These are phyloP conservation scores for Globodera ellingtonae DNA, from an alignment of 1,140 invertebrate species.

Conservation along the genomic window DNA sequence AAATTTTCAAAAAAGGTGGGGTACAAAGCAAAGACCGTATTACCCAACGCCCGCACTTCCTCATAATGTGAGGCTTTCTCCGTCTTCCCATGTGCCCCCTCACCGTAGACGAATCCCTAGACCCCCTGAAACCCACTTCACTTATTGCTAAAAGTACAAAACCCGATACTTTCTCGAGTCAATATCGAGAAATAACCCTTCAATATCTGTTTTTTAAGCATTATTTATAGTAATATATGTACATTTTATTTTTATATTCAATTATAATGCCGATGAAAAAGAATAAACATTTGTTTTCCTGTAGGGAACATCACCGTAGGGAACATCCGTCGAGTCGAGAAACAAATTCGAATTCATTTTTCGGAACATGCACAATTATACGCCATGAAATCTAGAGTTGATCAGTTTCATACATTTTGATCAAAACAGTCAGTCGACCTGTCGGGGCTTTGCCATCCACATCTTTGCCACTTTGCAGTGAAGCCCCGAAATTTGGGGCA, in stretches of 20 bases:
- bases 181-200: too few species aligned
- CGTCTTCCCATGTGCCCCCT: constrained; percentile 43
- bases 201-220: too few species aligned
- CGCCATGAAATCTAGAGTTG: constrained; percentile 1
- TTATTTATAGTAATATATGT: too few species aligned
- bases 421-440: not conserved
- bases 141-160: constrained; percentile 24
- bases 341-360: not conserved
- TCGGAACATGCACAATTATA: not conserved
- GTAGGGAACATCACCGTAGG: not conserved
- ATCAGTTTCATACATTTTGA: not conserved
- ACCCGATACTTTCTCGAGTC: constrained; percentile 13
- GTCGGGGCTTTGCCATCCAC: constrained; percentile 36
- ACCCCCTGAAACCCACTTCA: constrained; percentile 44
- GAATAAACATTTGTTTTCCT: too few species aligned
- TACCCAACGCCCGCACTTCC: constrained; percentile 22
- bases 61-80: constrained; percentile 46
- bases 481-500: constrained; percentile 41
- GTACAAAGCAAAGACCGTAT: too few species aligned
- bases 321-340: not conserved
- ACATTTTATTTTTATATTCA: too few species aligned
- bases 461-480: constrained; percentile 37
- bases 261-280: too few species aligned
- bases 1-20: too few species aligned
- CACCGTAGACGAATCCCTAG: constrained; percentile 41